These are phyloP conservation scores for Psix sp. DNA, from an alignment of 1,140 invertebrate genomes.

Conservation along the genomic window DNA sequence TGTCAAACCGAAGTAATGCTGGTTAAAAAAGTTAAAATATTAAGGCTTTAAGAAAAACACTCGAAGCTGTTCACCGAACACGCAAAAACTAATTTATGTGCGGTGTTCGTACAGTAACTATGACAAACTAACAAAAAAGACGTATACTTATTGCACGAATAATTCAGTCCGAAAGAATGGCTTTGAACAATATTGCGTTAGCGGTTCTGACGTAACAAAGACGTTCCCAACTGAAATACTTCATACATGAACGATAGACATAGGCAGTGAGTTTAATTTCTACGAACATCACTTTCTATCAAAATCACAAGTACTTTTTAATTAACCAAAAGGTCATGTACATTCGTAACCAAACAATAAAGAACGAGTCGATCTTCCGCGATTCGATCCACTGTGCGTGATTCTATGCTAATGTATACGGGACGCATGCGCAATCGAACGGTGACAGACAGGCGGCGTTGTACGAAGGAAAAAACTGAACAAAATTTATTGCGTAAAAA, in stretches of 20 bases:
- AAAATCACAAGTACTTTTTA: neutral
- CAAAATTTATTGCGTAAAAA: no score
- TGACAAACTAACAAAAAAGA: conserved; percentile 9
- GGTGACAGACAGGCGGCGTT: conserved; percentile 8
- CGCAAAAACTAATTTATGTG: neutral
- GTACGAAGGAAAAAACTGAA: conserved; percentile 7
- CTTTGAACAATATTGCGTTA: conserved; percentile 12
- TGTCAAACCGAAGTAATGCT: no score
- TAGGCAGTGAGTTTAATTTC: conserved; percentile 12
- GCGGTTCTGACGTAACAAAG: conserved; percentile 2
- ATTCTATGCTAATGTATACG: conserved; percentile 17
- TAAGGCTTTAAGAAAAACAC: no score
- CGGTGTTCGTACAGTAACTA: neutral
- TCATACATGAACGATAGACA: no score
- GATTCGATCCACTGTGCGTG: conserved; percentile 16
- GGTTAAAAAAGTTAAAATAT: no score
- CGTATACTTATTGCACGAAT: conserved; percentile 8
- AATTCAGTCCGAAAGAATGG: conserved; percentile 9
- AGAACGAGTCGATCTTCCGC: conserved; percentile 5
- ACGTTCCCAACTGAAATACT: no score
- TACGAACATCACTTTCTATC: neutral
- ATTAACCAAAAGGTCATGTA: conserved; percentile 38
- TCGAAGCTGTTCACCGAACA: no score
- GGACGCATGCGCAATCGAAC: conserved; percentile 15
- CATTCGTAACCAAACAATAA: conserved; percentile 5